A percentile compares a stretch with the other conserved stretches of the same genome.
phyloP scores from a whole-genome alignment of 2,113 vertebrate species.

The Piprites chloris region DNA sequence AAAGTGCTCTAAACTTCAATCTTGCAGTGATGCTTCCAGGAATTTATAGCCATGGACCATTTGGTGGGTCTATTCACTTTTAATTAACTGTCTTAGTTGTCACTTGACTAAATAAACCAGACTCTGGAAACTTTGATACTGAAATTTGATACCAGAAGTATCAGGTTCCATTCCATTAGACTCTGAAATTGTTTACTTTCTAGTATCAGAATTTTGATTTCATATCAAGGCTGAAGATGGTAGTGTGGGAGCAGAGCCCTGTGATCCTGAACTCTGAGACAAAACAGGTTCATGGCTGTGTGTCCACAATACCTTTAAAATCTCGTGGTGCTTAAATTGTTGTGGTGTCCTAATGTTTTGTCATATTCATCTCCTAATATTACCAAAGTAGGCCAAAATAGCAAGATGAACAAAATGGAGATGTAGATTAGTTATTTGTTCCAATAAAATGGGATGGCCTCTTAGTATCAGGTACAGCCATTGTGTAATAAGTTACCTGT shows the following conservation, averaged over 20 bases:
- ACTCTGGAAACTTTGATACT: background rate
- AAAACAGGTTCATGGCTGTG: background rate
- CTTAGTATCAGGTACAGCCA: background rate
- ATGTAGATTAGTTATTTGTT: background rate
- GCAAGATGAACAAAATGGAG: background rate
- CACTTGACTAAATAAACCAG: background rate
- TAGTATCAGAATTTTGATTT: background rate
- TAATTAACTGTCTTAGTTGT: background rate
- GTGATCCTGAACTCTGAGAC: too few relatives aligned
- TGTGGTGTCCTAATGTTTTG: fast-evolving
- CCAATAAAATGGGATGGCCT: background rate
- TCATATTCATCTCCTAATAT: background rate
- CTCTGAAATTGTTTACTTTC: background rate
- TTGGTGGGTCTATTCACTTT: background rate
- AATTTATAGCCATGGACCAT: background rate
- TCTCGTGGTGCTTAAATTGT: background rate
- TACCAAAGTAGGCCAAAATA: background rate
- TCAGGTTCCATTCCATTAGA: background rate
- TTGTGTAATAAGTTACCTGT: background rate
- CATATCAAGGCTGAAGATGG: background rate
- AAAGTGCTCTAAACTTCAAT: background rate
- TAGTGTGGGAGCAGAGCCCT: background rate
- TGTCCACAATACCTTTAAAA: fast-evolving
- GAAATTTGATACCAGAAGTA: background rate
- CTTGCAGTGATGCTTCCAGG: background rate